Percentiles rank a stretch among this genome's conserved stretches.
Evolutionary conservation across 1,140 invertebrate species (phyloP).

Genomic region (Eupristina koningsbergeri): DNA sequence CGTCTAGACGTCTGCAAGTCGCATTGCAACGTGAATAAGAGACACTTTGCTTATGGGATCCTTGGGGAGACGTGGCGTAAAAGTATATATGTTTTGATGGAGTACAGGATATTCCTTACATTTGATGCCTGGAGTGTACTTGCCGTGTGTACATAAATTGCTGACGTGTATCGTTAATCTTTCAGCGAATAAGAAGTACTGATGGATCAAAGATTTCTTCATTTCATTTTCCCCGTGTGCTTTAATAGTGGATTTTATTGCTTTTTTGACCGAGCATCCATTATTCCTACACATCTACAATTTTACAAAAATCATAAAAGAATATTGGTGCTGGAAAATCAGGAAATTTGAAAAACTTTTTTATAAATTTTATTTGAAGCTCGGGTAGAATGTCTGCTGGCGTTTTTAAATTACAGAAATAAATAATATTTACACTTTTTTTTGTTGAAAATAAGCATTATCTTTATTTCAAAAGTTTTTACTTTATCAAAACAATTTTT

Average conservation of each 20-base stretch:
- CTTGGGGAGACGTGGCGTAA: not conserved
- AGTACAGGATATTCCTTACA: not conserved
- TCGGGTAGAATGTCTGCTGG: too few relatives aligned
- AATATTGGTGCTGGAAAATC: too few relatives aligned
- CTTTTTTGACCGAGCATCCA: not conserved
- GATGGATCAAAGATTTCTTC: not conserved
- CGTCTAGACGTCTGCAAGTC: slow-evolving; percentile 5
- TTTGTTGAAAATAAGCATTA: too few relatives aligned
- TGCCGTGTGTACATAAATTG: not conserved
- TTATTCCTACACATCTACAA: not conserved
- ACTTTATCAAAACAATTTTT: too few relatives aligned
- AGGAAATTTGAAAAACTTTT: too few relatives aligned
- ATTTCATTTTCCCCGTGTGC: not conserved
- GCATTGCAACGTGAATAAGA: not conserved
- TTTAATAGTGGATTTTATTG: too few relatives aligned
- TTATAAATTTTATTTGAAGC: too few relatives aligned
- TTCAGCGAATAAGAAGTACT: not conserved
- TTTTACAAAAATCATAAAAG: too few relatives aligned
- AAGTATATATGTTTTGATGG: not conserved
- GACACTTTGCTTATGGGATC: not conserved
- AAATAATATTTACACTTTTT: too few relatives aligned
- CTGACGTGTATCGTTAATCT: too few relatives aligned
- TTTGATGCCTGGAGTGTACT: not conserved
- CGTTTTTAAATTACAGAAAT: too few relatives aligned
- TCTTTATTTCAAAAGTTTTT: too few relatives aligned